phyloP scores from a whole-genome alignment of 2,113 vertebrate species.

The Perca schrenkii region DNA sequence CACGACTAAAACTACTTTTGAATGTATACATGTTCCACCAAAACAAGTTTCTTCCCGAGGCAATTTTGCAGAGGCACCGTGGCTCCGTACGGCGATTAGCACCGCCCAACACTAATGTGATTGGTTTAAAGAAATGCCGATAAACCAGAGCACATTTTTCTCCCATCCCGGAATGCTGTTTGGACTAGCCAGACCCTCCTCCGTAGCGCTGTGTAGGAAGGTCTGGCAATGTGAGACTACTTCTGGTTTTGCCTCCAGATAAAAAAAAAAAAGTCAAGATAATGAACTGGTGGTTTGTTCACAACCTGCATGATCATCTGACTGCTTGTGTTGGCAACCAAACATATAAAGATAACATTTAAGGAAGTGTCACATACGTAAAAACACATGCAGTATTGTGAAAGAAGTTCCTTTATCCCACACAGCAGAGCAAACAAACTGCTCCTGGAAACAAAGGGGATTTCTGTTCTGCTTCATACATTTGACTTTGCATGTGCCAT shows the following conservation, averaged over 20 bases:
- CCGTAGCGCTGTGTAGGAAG: no score
- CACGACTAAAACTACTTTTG: no score
- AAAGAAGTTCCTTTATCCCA: not conserved
- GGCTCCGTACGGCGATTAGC: no score
- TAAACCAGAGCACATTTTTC: no score
- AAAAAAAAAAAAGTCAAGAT: not conserved
- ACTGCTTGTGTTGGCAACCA: not conserved
- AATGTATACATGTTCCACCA: no score
- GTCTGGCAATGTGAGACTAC: not conserved
- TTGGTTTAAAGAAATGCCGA: no score
- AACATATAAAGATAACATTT: not conserved
- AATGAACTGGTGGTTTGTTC: not conserved
- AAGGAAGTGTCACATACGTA: slow-evolving; percentile 5
- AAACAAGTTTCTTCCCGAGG: no score
- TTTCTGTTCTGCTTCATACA: slow-evolving; percentile 50
- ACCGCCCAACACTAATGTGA: no score
- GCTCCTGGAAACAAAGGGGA: slow-evolving; percentile 12
- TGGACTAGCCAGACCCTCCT: no score
- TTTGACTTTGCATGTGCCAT: slow-evolving; percentile 28
- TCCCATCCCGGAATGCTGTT: no score
- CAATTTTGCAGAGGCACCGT: no score
- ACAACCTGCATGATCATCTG: not conserved
- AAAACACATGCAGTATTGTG: slow-evolving; percentile 8
- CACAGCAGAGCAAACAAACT: not conserved
- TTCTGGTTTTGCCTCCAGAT: not conserved